Evolutionary conservation across 1,140 invertebrate species (phyloP), one percentile per base, ranked within the genome.

Genomic region (Nebria ingens): DNA sequence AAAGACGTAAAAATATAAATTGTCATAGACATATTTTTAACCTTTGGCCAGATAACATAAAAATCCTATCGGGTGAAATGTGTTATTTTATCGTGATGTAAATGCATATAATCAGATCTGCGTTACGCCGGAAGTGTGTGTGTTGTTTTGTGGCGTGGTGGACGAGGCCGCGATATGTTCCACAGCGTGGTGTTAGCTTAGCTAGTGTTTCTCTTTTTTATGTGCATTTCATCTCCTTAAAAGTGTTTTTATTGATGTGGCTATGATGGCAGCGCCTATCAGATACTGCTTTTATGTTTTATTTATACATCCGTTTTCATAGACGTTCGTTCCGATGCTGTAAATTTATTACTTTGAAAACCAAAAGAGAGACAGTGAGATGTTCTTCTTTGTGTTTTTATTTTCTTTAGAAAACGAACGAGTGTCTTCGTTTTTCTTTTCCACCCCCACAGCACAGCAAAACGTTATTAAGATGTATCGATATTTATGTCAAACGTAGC

Each of bases 261-360:
- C 40, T 17, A 45, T 45, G 40, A 45, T 45, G 40, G 40, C 40
- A 45, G 40, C 40, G 40, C 40, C 40, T 45, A 45, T 45, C 40
- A 45, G 40, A 45, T 45, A 45, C 40, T 45, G 40, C 40, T 45
- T 45, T 45, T 45, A 45, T 45, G 40, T 45, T 45, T 45, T 45
- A 45, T 45, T 45, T 45, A 45, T 45, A 45, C 40, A 45, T 45
- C 40, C 40, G 40, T 9, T 45, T 45, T 17, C 40, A 45, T 45
- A 45, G 40, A 45, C 40, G 40, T 45, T n/a, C n/a, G n/a, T n/a
- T 45, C 17, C 40, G 9, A 45, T 45, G 40, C 17, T 45, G 40
- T 45, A 45, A 45, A 45, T 45, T 45, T 45, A 45, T 45, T 45
- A 45, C 40, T 45, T 6, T 45, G 9, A 45, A n/a, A 45, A 45